phyloP scores from a whole-genome alignment of 2,113 vertebrate species.

The Paedocypris sp. region DNA sequence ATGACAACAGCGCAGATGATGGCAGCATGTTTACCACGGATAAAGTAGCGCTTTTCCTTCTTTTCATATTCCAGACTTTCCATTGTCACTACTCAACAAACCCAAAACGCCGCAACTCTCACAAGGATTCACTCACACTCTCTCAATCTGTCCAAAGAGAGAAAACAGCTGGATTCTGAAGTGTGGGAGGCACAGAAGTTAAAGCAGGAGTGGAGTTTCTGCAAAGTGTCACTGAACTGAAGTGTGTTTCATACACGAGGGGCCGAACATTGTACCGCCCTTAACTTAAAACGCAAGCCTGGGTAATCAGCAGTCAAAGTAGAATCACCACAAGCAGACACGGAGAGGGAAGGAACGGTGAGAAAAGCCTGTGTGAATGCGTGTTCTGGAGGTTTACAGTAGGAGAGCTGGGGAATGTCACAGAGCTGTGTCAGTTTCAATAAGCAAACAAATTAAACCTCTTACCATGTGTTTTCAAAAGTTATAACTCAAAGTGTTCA shows the following conservation, averaged over 20 bases:
- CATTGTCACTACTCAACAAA: conserved; percentile 44
- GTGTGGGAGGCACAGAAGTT: conserved; percentile 1
- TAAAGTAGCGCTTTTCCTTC: conserved; percentile 67
- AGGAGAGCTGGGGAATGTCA: conserved; percentile 8
- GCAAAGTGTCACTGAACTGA: neutral
- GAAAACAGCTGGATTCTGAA: conserved; percentile 24
- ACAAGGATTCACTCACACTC: neutral
- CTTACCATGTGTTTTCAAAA: neutral
- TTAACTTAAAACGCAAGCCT: conserved; percentile 68
- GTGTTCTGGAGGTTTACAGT: too few species aligned
- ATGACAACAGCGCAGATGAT: conserved; percentile 66
- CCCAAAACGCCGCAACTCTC: conserved; percentile 12
- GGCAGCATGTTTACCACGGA: conserved; percentile 65
- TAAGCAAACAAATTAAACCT: neutral
- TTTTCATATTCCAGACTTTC: conserved; percentile 59
- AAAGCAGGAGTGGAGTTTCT: conserved; percentile 27
- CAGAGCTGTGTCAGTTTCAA: neutral
- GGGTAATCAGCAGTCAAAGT: conserved; percentile 62
- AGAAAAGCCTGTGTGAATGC: conserved; percentile 3
- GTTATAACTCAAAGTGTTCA: neutral
- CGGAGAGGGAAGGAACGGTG: conserved; percentile 25
- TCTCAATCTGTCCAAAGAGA: conserved; percentile 1
- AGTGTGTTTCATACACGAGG: conserved; percentile 12
- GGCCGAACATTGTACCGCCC: conserved; percentile 43
- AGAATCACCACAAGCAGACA: conserved; percentile 44